Evolutionary conservation across 2,113 vertebrate species (phyloP), one percentile per base, ranked within the genome.

Genomic region (Sylvia atricapilla): DNA sequence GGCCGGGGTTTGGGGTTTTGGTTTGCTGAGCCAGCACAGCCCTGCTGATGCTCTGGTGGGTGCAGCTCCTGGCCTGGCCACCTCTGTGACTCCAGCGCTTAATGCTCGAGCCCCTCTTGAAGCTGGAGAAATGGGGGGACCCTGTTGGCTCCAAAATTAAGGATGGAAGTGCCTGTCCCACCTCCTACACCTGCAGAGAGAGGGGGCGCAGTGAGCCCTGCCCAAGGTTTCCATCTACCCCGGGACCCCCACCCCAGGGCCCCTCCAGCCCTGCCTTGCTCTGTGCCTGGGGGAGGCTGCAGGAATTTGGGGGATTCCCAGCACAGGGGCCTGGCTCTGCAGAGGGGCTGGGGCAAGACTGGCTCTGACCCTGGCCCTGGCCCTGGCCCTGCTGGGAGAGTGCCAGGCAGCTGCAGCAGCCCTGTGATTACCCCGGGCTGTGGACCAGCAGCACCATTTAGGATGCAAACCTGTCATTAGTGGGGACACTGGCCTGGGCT

Each of bases 41-140:
- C 43, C 49, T 46, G 31, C 35, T 19, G 41, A 6, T 10, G 59
- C 35, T 62, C 23, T 1, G 9, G 52, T 24, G 69, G 64, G 39
- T 25, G 30, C 56, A 64, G 62, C 3, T n/a, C 39, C 20, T 27
- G 64, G 39, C 17, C 58, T 10, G 44, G 58, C 31, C 12, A 3
- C 12, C 5, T 22, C 7, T 11, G 7, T 2, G 9, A 7, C 15
- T 28, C 37, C 47, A 24, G 55, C 2, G 0, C 15, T 28, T 11
- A 19, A 43, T 0, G 3, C 68, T 0, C 20, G 20, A 8, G 4
- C 3, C 16, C 16, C 50, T 23, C 30, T 7, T 22, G n/a, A n/a
- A 67, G 8, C 8, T 11, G 43, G 25, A 28, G 67, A 7, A 17
- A 5, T 15, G 7, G 43, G 31, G 20, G 7, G 8, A 13, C 27